These are phyloP conservation scores for Cheilosia grossa DNA, from an alignment of 2,888 invertebrate genomes.

Conservation along the genomic window DNA sequence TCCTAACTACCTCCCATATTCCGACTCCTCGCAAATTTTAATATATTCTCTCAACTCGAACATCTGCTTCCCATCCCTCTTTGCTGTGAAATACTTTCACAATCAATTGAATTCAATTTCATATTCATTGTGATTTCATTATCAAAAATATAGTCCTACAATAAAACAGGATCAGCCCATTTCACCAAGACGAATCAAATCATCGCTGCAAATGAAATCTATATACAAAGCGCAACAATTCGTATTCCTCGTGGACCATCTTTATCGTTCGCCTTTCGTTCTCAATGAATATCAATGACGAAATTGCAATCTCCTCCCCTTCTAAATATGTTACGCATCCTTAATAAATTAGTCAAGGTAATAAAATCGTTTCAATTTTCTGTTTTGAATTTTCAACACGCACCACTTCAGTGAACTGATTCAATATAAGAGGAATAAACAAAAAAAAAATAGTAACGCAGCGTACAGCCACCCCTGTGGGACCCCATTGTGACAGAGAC, in stretches of 20 bases:
- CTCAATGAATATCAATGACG: constrained; percentile 60
- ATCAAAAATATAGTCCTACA: constrained; percentile 35
- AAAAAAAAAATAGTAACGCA: constrained; percentile 49
- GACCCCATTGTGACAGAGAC: constrained; percentile 37
- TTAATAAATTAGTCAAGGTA: constrained; percentile 72
- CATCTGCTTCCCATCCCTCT: constrained; percentile 42
- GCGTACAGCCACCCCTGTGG: constrained; percentile 56
- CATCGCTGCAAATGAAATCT: constrained; percentile 51
- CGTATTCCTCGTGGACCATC: neutral
- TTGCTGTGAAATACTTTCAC: constrained; percentile 9
- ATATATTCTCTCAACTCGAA: constrained; percentile 1
- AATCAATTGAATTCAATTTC: constrained; percentile 70
- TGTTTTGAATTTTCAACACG: constrained; percentile 31
- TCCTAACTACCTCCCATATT: too few species aligned
- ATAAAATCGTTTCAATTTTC: constrained; percentile 56
- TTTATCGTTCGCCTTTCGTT: neutral
- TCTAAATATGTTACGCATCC: constrained; percentile 45
- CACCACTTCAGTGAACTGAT: constrained; percentile 27
- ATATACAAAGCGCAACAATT: constrained; percentile 48
- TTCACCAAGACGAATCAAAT: constrained; percentile 72
- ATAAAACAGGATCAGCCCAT: constrained; percentile 67
- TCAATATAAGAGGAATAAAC: constrained; percentile 32
- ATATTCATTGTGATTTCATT: constrained; percentile 74
- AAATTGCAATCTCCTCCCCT: constrained; percentile 28
- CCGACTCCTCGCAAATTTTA: neutral